Conservation (phyloP, 2,113 vertebrate genomes). For the Panthera tigris region DNA sequence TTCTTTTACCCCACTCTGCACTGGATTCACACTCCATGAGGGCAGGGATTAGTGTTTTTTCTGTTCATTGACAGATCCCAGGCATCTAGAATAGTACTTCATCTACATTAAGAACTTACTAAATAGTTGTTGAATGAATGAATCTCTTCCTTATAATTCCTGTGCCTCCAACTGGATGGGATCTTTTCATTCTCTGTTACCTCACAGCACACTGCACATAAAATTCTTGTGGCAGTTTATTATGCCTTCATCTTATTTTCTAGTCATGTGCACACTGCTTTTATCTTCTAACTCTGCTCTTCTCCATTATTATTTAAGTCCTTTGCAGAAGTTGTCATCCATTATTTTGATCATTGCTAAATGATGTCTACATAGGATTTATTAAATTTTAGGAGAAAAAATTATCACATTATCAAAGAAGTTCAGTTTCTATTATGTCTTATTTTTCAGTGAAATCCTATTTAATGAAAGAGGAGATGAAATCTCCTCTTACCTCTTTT, state of each 20-base stretch:
- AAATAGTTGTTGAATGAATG: background rate
- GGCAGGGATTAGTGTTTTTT: background rate
- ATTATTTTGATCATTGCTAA: background rate
- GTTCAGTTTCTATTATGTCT: background rate
- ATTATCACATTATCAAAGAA: background rate
- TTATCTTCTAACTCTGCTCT: background rate
- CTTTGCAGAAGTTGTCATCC: background rate
- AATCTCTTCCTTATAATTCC: background rate
- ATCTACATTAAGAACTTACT: background rate
- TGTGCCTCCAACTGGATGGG: background rate
- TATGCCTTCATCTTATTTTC: background rate
- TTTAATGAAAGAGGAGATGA: conserved; percentile 7
- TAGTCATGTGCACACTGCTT: background rate
- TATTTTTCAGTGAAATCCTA: conserved; percentile 38
- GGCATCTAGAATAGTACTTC: background rate
- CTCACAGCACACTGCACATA: background rate
- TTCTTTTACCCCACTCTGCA: background rate
- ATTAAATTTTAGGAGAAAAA: background rate
- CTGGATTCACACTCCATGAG: background rate
- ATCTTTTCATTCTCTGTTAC: background rate
- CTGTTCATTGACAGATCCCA: background rate
- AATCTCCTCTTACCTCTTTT: background rate
- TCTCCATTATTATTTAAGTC: background rate
- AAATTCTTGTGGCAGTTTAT: background rate
- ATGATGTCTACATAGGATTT: background rate